Base-by-base conservation (phyloP, 2,888 invertebrate species). In the Noctua comes region DNA sequence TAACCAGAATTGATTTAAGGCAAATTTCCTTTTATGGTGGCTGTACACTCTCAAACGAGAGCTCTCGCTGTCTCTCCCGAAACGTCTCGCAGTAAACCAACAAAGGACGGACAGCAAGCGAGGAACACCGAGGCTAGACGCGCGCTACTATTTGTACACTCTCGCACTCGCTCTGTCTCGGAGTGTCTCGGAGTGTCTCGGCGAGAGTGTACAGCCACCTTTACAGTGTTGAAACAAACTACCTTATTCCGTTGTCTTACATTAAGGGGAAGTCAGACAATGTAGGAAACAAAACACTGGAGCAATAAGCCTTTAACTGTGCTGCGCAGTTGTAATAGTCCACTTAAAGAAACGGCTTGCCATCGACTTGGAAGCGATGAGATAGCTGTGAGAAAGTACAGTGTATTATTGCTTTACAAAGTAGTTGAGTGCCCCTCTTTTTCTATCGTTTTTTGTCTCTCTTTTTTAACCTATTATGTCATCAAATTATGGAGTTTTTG, bases 301-400 rank as follows among this genome's bases (percentile, higher is more conserved):
- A 51, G 65, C 72, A 66, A 84, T 82, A 81, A 83, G 72, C 74
- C 73, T 68, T 82, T 59, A 82, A 73, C 73, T 66, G 72, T 46
- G n/a, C 80, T 77, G 62, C 77, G 27, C 84, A 80, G 80, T 69
- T 77, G 84, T 84, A 84, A 84, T 84, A 62, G 84, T 40, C 84
- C 84, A 84, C 84, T 84, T 84, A 75, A 70, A 72, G 59, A 74
- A 84, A 84, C 81, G 73, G 81, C 65, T 80, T 74, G 51, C 77
- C 57, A 84, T 84, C 81, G 84, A 77, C 72, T 75, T 73, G 40
- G 46, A 57, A 57, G 57, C 83, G 62, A 84, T 84, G 77, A 72
- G 84, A 73, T 75, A 75, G 74, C 81, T 70, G n/a, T 68, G 68
- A 13, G 66, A 80, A 73, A 71, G 70, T 65, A 77, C 65, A 68